Conservation (phyloP, 1,140 invertebrate species). For the Drosophila bocqueti region DNA sequence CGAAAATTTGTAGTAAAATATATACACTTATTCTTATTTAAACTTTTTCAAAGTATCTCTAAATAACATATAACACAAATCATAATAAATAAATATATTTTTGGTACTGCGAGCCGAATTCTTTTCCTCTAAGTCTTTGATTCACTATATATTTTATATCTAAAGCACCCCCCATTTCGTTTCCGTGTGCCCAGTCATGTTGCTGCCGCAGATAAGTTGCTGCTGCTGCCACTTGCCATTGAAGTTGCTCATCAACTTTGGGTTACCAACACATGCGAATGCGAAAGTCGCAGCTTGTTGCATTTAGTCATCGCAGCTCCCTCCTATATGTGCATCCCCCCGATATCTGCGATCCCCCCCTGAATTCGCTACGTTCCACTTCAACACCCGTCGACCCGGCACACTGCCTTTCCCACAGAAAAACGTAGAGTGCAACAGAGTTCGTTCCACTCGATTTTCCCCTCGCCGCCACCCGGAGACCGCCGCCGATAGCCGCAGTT, state of each 20-base stretch:
- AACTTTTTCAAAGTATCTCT: not conserved
- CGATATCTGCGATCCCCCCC: not conserved
- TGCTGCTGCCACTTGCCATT: constrained; percentile 71
- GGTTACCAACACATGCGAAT: constrained; percentile 59
- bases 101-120: not conserved
- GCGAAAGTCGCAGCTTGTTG: constrained; percentile 74
- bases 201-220: constrained; percentile 65
- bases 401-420: constrained; percentile 71
- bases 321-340: constrained; percentile 21
- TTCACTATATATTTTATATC: too few species aligned
- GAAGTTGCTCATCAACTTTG: constrained; percentile 79
- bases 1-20: not conserved
- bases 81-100: not conserved
- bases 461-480: constrained; percentile 1
- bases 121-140: rapidly evolving
- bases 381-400: constrained; percentile 72
- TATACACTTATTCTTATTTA: not conserved
- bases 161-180: not conserved
- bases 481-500: constrained; percentile 8
- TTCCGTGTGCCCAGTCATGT: constrained; percentile 22
- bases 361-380: constrained; percentile 72
- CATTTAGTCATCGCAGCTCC: constrained; percentile 72
- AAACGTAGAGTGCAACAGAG: constrained; percentile 74
- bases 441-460: constrained; percentile 73
- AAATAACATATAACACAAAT: not conserved